phyloP scores from a whole-genome alignment of 2,113 vertebrate genomes.

The Carollia perspicillata region DNA sequence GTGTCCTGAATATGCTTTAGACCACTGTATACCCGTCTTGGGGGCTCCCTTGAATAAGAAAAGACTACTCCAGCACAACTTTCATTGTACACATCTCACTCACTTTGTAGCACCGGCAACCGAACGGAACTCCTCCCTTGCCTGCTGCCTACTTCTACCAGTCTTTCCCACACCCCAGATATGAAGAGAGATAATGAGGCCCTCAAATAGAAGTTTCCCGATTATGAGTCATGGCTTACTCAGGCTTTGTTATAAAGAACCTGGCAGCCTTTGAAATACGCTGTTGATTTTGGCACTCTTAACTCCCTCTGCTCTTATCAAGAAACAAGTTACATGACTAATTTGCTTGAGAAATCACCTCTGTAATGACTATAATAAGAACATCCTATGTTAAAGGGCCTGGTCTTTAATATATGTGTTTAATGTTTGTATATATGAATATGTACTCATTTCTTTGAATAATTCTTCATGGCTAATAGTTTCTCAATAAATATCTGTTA shows the following conservation, averaged over 20 bases:
- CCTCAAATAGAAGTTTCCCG: conserved; percentile 78
- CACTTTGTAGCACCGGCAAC: background rate
- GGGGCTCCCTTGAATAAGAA: background rate
- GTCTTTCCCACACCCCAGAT: conserved; percentile 83
- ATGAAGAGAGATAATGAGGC: conserved; percentile 78
- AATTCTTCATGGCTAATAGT: conserved; percentile 14
- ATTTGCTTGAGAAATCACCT: conserved; percentile 74
- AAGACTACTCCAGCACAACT: background rate
- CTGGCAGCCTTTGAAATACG: conserved; percentile 81
- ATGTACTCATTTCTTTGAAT: conserved; percentile 30
- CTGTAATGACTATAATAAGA: conserved; percentile 60
- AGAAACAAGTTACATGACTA: conserved; percentile 74
- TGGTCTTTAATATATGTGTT: conserved; percentile 23
- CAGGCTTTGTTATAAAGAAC: conserved; percentile 83
- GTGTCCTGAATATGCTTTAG: background rate
- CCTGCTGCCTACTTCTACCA: conserved; percentile 11
- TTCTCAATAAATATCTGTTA: conserved; percentile 18
- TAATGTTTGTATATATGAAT: conserved; percentile 22
- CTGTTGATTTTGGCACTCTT: conserved; percentile 82
- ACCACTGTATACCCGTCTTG: background rate
- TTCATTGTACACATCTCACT: background rate
- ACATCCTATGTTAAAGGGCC: background rate
- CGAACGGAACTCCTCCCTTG: conserved; percentile 66
- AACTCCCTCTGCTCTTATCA: conserved; percentile 71
- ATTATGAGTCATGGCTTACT: conserved; percentile 83